phyloP scores from a whole-genome alignment of 2,113 vertebrate species.

The Petroica traversi region DNA sequence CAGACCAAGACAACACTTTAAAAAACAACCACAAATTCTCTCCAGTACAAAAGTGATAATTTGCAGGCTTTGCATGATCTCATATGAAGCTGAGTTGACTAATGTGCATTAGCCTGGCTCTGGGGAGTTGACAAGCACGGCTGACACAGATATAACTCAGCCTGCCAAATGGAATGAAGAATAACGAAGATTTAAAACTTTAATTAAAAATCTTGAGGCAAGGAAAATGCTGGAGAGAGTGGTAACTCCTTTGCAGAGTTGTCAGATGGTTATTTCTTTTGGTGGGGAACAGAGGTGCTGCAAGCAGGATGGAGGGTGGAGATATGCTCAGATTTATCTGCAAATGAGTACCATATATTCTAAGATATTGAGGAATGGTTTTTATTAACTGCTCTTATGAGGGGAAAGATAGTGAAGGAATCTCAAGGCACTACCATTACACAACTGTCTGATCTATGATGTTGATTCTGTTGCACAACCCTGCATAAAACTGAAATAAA shows the following conservation, averaged over 20 bases:
- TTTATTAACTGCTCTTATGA: slow-evolving; percentile 29
- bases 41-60: slow-evolving; percentile 27
- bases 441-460: not conserved
- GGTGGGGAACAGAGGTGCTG: not conserved
- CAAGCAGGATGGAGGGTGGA: not conserved
- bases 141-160: slow-evolving; percentile 42
- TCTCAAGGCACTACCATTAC: slow-evolving; percentile 9
- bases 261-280: slow-evolving; percentile 33
- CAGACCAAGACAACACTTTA: not conserved
- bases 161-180: not conserved
- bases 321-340: slow-evolving; percentile 4
- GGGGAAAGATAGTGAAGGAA: slow-evolving; percentile 20
- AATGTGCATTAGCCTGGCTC: not conserved
- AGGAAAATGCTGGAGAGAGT: not conserved
- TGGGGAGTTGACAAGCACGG: not conserved
- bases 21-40: not conserved
- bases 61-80: slow-evolving; percentile 56
- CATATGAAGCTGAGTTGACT: slow-evolving; percentile 33
- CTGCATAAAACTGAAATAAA: slow-evolving; percentile 19
- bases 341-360: not conserved
- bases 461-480: not conserved
- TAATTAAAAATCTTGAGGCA: slow-evolving; percentile 40
- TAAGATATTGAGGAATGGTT: not conserved
- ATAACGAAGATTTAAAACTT: slow-evolving; percentile 39
- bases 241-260: slow-evolving; percentile 16